Evolutionary conservation across 2,888 invertebrate genomes (phyloP), one percentile per base, ranked within the genome.

Genomic region (Nomada hirtipes): DNA sequence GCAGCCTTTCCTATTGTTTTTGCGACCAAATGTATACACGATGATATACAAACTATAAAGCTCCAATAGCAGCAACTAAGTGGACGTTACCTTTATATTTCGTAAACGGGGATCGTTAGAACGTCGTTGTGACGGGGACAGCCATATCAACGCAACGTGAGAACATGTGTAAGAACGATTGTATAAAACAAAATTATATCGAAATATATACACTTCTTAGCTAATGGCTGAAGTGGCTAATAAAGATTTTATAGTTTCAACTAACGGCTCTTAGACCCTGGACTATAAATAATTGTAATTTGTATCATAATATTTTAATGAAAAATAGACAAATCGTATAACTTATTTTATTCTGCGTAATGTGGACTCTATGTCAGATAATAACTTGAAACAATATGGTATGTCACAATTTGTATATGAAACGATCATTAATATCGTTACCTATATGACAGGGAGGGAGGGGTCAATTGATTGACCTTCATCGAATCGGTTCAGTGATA

Each of bases 271-370:
- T 92, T 91, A 90, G 82, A 91, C 90, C 90, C 90, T 88, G 82
- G 71, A 90, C 87, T 91, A 91, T 90, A 91, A 91, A 90, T 91
- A 90, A 90, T 89, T 92, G 90, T 92, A 92, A 92, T 91, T 92
- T 92, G 90, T 92, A 92, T 88, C 86, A 91, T 91, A 90, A 90
- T 90, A 91, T 90, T 90, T 91, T 92, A 90, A 85, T 88, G 88
- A 89, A 42, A 90, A 90, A 90, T 90, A 89, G 88, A 89, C 86
- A 89, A 90, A 91, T 88, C 89, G 83, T 91, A 86, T 92, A 92
- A 92, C 90, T 92, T 92, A 92, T 92, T 92, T 92, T 92, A 91
- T 91, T 91, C 90, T 85, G 88, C 86, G 88, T 90, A 90, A 91
- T 89, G 91, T 91, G 89, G 89, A 90, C 89, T 84, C 88, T 89